A percentile compares a stretch with the other conserved stretches of the same genome.
Conservation (phyloP, 2,888 invertebrate genomes). For the Heteromurus nitidus region DNA sequence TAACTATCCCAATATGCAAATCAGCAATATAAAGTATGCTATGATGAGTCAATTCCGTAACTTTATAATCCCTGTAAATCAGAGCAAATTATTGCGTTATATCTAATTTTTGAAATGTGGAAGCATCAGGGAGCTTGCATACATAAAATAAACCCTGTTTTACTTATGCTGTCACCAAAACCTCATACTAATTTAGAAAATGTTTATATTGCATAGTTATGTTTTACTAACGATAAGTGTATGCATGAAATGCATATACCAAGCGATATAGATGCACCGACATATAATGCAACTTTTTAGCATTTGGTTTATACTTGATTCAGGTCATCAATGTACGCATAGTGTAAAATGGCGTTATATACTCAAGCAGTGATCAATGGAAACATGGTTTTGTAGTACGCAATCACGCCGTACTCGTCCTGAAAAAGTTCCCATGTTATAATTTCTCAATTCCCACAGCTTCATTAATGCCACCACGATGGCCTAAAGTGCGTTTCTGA, state of each 20-base stretch:
- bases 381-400: too few species aligned
- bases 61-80: background rate
- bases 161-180: background rate
- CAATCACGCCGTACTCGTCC: too few species aligned
- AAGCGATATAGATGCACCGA: too few species aligned
- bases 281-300: background rate
- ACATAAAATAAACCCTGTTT: too few species aligned
- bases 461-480: conserved; percentile 10
- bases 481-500: background rate
- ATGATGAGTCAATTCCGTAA: conserved; percentile 13
- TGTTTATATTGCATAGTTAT: background rate
- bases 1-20: too few species aligned
- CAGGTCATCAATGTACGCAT: background rate
- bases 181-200: background rate
- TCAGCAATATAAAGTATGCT: background rate
- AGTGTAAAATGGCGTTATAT: too few species aligned
- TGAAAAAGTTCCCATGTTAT: conserved; percentile 53
- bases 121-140: too few species aligned
- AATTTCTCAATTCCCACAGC: conserved; percentile 48
- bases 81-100: conserved; percentile 30
- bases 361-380: too few species aligned
- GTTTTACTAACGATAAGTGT: background rate
- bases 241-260: too few species aligned
- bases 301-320: background rate
- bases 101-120: background rate